Base-by-base conservation (phyloP, 2,888 invertebrate genomes). In the Sarcophaga carnaria region DNA sequence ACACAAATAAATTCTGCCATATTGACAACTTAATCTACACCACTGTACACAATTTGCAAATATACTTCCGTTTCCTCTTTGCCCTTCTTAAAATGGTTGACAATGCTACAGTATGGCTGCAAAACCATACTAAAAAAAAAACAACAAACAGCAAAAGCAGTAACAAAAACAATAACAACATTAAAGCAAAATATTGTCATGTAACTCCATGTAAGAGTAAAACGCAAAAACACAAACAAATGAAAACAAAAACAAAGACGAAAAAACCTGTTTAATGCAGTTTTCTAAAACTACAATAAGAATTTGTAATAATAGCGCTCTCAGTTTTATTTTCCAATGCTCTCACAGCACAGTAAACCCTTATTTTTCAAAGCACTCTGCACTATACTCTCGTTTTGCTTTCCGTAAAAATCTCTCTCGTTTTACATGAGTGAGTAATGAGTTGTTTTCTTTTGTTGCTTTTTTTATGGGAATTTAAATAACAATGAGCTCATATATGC, bases 51-150 rank as follows among this genome's bases (percentile, higher is more conserved):
- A 64, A n/a, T 71, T 80, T 66, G 71, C 76, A 84, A 84, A 87
- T 79, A 84, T 79, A 87, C 84, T 84, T 87, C 87, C 87, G 84
- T 84, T 87, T 87, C 87, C 87, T 79, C 87, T 84, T 81, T 84
- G 78, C 87, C 87, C 87, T 84, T 84, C 87, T 84, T 77, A 14
- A 12, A 54, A 17, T 17, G 45, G 4, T 60, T 60, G 37, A 64
- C 63, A 37, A 37, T 1, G 37, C 8, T 37, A 11, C 47, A 62
- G 22, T 63, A 63, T 6, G n/a, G 63, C 47, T 60, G 69, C 45
- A 76, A 71, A 80, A 69, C 45, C 67, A 74, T 10, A 14, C 4
- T 49, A 54, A 54, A 54, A 54, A 49, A 54, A 14, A 81, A 74
- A 66, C 62, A 67, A 20, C 47, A 64, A 66, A 25, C 45, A 37